A percentile compares a stretch with the other conserved stretches of the same genome.
Conservation (phyloP, 2,113 vertebrate species). For the Ifrita kowaldi region DNA sequence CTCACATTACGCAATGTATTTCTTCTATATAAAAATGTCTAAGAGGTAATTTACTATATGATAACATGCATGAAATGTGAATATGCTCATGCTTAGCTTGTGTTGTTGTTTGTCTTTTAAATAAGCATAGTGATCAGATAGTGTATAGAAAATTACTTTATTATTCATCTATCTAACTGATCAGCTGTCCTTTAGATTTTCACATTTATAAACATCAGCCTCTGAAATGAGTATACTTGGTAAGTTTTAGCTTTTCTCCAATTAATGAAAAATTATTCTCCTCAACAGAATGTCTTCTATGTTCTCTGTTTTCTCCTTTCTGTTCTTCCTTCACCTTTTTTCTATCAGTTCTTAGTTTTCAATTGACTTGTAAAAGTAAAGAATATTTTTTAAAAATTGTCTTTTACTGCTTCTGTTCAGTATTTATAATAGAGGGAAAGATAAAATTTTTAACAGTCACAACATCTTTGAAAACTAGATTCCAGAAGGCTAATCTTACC, state of each 20-base stretch:
- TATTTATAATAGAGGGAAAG: not conserved
- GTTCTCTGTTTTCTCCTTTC: not conserved
- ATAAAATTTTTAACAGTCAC: not conserved
- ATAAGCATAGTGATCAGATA: not conserved
- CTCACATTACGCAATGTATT: rapidly evolving
- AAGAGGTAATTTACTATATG: not conserved
- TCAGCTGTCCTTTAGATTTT: not conserved
- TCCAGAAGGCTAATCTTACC: not conserved
- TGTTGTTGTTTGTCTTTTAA: not conserved
- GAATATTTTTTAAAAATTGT: not conserved
- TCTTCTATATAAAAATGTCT: not conserved
- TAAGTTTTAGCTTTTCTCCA: not conserved
- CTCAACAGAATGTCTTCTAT: not conserved
- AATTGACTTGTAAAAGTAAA: not conserved
- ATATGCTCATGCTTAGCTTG: not conserved
- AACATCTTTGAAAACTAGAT: not conserved
- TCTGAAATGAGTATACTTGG: not conserved
- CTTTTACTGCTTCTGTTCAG: not conserved
- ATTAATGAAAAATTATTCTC: not conserved
- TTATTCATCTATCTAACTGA: not conserved
- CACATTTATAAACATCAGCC: not conserved
- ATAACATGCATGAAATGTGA: not conserved
- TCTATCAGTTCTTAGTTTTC: not conserved
- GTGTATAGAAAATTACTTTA: not conserved
- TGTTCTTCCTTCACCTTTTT: not conserved